Evolutionary conservation across 2,113 vertebrate species (phyloP).

Genomic region (Ophiodon elongatus): DNA sequence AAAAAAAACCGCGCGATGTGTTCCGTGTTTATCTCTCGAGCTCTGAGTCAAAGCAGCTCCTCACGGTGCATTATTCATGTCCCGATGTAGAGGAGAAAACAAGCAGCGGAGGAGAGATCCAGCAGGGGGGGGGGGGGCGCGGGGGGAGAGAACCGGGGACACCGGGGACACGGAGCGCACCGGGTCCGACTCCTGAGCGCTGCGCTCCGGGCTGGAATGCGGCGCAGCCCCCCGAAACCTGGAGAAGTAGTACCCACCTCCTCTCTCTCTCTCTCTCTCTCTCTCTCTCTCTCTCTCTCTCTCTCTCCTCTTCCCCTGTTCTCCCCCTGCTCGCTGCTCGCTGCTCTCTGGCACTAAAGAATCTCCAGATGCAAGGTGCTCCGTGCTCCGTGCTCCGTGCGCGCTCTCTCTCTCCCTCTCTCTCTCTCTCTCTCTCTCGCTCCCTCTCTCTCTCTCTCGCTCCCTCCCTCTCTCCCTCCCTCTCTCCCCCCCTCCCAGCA

Average conservation of each 20-base stretch:
- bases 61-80: conserved; percentile 53
- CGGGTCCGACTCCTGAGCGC: conserved; percentile 58
- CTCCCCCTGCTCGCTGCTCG: neutral
- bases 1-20: neutral
- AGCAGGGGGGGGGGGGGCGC: neutral
- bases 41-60: conserved; percentile 12
- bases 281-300: too few relatives aligned
- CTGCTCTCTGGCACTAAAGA: neutral
- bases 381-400: neutral
- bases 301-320: too few relatives aligned
- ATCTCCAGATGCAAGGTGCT: neutral
- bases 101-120: conserved; percentile 12
- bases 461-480: neutral
- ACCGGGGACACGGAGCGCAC: conserved; percentile 26
- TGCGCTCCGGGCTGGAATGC: conserved; percentile 61
- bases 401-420: too few relatives aligned
- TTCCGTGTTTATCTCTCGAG: conserved; percentile 28
- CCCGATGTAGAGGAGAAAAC: neutral
- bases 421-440: neutral
- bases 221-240: conserved; percentile 39
- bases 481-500: neutral
- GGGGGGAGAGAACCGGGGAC: neutral
- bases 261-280: neutral
- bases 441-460: too few relatives aligned
- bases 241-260: conserved; percentile 25